A percentile compares a stretch with the other conserved stretches of the same genome.
Evolutionary conservation across 2,888 invertebrate species (phyloP).

Genomic region (Sinodicranocentrus sp.): DNA sequence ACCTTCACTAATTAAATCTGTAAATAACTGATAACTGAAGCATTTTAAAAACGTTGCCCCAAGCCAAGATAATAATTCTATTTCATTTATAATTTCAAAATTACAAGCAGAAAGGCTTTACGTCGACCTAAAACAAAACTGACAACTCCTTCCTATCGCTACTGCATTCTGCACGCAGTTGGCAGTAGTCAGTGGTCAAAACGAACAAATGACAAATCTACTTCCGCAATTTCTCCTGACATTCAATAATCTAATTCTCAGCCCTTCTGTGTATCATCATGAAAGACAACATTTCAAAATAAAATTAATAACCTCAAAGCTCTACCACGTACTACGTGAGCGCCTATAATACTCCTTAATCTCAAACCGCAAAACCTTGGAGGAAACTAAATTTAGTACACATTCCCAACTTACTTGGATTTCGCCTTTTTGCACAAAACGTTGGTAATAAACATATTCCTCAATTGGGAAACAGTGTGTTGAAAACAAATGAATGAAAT

Average conservation of each 20-base stretch:
- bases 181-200: background rate
- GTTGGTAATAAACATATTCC: conserved; percentile 86
- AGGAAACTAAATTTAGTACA: too few species aligned
- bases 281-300: too few species aligned
- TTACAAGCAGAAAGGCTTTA: too few species aligned
- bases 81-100: background rate
- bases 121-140: background rate
- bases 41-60: too few species aligned
- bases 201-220: conserved; percentile 27
- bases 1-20: too few species aligned
- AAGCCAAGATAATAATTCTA: too few species aligned
- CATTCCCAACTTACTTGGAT: conserved; percentile 88
- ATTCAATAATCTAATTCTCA: too few species aligned
- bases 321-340: too few species aligned
- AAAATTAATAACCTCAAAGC: conserved; percentile 15
- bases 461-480: conserved; percentile 3
- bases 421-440: conserved; percentile 85
- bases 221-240: too few species aligned
- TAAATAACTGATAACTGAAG: too few species aligned
- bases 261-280: too few species aligned
- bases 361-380: background rate
- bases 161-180: background rate
- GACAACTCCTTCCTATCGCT: background rate
- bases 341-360: too few species aligned
- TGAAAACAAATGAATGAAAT: background rate